Evolutionary conservation across 2,797 vertebrate genomes (phyloP), one percentile per base, ranked within the genome.

Genomic region (Lepus townsendii): DNA sequence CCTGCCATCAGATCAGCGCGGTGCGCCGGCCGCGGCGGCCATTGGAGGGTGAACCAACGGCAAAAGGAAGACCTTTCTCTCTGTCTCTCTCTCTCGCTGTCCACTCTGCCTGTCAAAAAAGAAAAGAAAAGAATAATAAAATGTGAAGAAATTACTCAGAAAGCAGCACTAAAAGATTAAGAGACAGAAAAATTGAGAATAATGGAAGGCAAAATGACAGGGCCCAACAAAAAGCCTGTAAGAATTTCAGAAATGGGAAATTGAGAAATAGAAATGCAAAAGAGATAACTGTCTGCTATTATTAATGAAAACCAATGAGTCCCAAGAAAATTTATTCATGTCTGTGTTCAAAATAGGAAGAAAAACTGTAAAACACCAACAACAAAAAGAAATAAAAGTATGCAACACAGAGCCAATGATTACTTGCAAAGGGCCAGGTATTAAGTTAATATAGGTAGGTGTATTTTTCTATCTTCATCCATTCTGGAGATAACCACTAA

Each of bases 351-450:
- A 88, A 83, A 52, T 38, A 19, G n/a, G 0, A 62, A 7, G 8
- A 69, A 85, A 92, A 60, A 27, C 13, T 57, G 27, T 4, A 85
- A 72, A 84, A 32, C 10, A 78, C 65, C 73, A 84, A 16, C 9
- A 91, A n/a, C 26, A 42, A 75, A 73, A 27, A 47, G 32, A 91
- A 83, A 83, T n/a, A 90, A 13, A 62, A 71, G 57, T 66, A n/a
- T 63, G 57, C 12, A 83, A 57, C 5, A 65, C 13, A 73, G 8
- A 38, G n/a, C 8, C 8, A 92, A 63, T 79, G 26, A 42, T 30
- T 52, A 38, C 27, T 68, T 88, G 7, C 17, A 42, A 62, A 62
- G 24, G 27, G 62, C 66, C 22, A 79, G 38, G 13, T 50, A 52
- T 22, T 38, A 50, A 66, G 17, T 47, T 60, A 75, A 75, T 38